Evolutionary conservation across 2,113 vertebrate species (phyloP).

Genomic region (Beaufortia kweichowensis): DNA sequence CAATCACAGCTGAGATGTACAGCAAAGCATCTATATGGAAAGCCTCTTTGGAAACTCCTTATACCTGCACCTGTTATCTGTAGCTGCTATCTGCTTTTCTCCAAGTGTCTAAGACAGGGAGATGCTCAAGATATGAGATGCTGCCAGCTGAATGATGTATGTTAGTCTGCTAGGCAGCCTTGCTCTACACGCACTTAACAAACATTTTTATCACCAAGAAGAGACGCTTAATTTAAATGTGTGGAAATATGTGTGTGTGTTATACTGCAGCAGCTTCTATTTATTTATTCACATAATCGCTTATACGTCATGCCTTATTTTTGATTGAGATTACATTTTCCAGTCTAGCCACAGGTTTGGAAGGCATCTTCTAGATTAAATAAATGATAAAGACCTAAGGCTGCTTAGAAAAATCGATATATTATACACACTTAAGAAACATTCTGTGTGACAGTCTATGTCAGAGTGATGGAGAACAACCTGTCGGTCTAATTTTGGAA

Average conservation of each 20-base stretch:
- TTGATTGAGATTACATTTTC: neutral
- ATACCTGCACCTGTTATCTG: slow-evolving; percentile 12
- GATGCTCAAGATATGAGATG: slow-evolving; percentile 27
- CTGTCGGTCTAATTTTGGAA: slow-evolving; percentile 42
- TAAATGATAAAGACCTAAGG: neutral
- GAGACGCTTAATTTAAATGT: neutral
- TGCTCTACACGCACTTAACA: neutral
- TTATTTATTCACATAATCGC: neutral
- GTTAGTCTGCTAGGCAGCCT: neutral
- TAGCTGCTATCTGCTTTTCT: slow-evolving; percentile 3
- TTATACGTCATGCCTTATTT: neutral
- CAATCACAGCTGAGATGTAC: slow-evolving; percentile 16
- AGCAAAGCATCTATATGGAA: neutral
- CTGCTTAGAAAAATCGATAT: slow-evolving; percentile 42
- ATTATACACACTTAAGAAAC: slow-evolving; percentile 35
- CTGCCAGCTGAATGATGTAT: neutral
- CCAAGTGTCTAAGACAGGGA: slow-evolving; percentile 16
- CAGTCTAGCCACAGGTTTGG: slow-evolving; percentile 2
- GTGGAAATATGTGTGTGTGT: neutral
- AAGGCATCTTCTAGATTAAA: slow-evolving; percentile 28
- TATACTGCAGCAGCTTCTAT: neutral
- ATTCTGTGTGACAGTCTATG: neutral
- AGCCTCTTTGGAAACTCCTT: slow-evolving; percentile 4
- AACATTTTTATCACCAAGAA: neutral
- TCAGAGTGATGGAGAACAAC: slow-evolving; percentile 40